phyloP scores from a whole-genome alignment of 1,140 invertebrate species.

The Hylaeus volcanicus region DNA sequence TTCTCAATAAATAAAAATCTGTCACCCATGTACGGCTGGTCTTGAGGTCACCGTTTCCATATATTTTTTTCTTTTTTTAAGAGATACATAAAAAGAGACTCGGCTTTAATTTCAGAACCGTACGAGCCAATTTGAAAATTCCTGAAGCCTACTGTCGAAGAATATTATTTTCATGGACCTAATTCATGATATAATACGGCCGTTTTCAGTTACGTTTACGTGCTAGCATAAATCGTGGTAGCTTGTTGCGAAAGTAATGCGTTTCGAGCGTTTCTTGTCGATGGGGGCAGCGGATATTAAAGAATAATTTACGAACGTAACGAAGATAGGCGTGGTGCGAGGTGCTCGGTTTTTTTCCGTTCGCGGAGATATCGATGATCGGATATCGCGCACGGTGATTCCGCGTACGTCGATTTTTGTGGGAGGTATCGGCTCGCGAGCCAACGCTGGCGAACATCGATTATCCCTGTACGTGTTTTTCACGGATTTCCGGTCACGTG shows the following conservation, averaged over 20 bases:
- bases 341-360: background rate
- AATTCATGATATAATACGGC: background rate
- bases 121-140: background rate
- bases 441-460: background rate
- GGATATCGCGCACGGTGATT: background rate
- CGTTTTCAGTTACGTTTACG: background rate
- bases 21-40: too few relatives aligned
- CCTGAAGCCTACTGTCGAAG: background rate
- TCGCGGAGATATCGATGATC: background rate
- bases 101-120: too few relatives aligned
- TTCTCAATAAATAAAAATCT: too few relatives aligned
- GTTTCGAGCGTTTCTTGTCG: background rate
- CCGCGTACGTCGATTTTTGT: background rate
- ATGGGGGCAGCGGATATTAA: background rate
- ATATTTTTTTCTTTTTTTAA: too few relatives aligned
- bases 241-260: slow-evolving; percentile 12
- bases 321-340: background rate
- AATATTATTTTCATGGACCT: background rate
- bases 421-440: background rate
- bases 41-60: too few relatives aligned
- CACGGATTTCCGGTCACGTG: background rate
- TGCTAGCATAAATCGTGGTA: slow-evolving; percentile 4
- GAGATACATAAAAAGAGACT: too few relatives aligned
- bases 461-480: background rate
- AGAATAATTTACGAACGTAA: slow-evolving; percentile 2